A percentile compares a stretch with the other conserved stretches of the same genome.
Evolutionary conservation across 1,140 invertebrate species (phyloP).

Genomic region (Drosophila funebris): DNA sequence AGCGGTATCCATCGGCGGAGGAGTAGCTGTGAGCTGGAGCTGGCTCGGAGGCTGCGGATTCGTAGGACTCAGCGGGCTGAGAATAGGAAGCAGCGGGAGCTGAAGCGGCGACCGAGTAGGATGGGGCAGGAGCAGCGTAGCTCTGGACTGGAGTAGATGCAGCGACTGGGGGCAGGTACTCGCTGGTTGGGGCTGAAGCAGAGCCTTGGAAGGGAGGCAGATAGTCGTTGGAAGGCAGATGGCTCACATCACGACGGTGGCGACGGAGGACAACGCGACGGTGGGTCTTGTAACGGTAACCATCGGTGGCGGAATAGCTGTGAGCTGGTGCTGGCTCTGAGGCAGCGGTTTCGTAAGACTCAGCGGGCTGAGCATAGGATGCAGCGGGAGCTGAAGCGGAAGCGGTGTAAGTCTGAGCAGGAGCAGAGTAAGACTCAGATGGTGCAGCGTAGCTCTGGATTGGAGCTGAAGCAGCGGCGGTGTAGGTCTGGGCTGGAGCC

Average conservation of each 20-base stretch:
- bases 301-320: conserved; percentile 66
- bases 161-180: no score
- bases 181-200: conserved; percentile 46
- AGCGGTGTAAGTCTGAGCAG: conserved; percentile 44
- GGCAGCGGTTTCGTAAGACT: conserved; percentile 58
- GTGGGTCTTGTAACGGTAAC: conserved; percentile 78
- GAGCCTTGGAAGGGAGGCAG: conserved; percentile 66
- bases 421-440: conserved; percentile 46
- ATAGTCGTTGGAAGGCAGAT: conserved; percentile 71
- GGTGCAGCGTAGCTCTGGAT: conserved; percentile 51
- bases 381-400: conserved; percentile 55
- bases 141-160: conserved; percentile 43
- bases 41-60: conserved; percentile 61
- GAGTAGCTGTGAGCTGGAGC: conserved; percentile 62
- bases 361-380: conserved; percentile 40
- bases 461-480: conserved; percentile 52
- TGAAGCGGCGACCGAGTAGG: conserved; percentile 46
- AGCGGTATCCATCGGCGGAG: conserved; percentile 63
- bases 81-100: conserved; percentile 37
- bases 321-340: conserved; percentile 64
- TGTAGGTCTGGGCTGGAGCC: conserved; percentile 46
- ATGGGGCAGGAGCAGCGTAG: conserved; percentile 45
- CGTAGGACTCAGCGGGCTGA: conserved; percentile 54
- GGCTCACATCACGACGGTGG: conserved; percentile 71
- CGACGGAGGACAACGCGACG: conserved; percentile 62